A percentile compares a stretch with the other conserved stretches of the same genome.
These are phyloP conservation scores for Lasius fuliginosus DNA, from an alignment of 2,888 invertebrate genomes.

Conservation along the genomic window DNA sequence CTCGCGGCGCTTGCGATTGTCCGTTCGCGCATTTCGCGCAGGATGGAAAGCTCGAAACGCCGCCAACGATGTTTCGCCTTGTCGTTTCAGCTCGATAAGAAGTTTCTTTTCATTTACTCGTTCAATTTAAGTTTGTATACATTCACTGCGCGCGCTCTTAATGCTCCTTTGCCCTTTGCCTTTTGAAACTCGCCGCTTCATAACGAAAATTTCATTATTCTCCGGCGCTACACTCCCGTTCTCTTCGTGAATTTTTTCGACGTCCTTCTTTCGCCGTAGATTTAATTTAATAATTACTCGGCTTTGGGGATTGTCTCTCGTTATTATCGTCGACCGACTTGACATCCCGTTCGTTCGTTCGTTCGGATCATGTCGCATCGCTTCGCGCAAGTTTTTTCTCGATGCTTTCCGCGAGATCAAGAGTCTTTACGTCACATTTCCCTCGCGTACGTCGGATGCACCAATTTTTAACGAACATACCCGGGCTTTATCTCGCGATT, in stretches of 20 bases:
- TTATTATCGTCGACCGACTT: constrained; percentile 13
- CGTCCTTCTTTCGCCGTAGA: constrained; percentile 25
- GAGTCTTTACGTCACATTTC: constrained; percentile 6
- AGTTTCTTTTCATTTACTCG: constrained; percentile 65
- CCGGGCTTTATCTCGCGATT: neutral
- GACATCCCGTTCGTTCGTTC: neutral
- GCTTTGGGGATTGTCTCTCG: constrained; percentile 29
- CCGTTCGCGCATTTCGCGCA: constrained; percentile 13
- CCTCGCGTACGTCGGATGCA: neutral
- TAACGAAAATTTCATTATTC: constrained; percentile 43
- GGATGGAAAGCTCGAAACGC: constrained; percentile 48
- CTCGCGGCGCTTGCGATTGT: neutral
- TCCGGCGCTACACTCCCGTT: neutral
- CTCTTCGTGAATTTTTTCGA: neutral
- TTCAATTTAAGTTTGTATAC: constrained; percentile 66
- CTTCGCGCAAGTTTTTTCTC: constrained; percentile 12
- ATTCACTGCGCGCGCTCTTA: constrained; percentile 25
- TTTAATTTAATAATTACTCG: constrained; percentile 57
- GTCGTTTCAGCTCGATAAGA: constrained; percentile 54
- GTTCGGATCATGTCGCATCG: neutral
- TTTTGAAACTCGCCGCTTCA: constrained; percentile 28
- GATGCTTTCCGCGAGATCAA: constrained; percentile 7
- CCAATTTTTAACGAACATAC: constrained; percentile 13
- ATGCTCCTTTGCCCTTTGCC: constrained; percentile 37
- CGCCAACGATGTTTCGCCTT: constrained; percentile 47